Evolutionary conservation across 35 echinoderm and acorn worm species (phyloP), one percentile per base, ranked within the genome.

Genomic region (Amphiura filiformis): DNA sequence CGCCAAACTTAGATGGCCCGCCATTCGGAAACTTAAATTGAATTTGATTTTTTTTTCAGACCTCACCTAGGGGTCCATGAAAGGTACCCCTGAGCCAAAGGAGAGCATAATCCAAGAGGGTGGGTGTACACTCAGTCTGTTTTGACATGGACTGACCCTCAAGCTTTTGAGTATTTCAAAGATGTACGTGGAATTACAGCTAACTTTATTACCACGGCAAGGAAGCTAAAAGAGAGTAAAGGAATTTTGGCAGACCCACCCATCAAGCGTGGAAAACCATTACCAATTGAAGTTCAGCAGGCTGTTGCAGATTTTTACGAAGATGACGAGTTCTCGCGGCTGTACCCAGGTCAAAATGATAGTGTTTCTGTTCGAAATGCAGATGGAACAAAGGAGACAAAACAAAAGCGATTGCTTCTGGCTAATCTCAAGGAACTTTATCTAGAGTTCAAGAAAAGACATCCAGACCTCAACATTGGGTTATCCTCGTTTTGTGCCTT

Each of bases 401-500:
- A 35, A n/a, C 78, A 80, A n/a, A 80, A 80, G 26, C 11, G 78
- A 34, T 5, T 80, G 34, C 14, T 80, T 34, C 38, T 80, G n/a
- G n/a, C 14, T 34, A 36, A 80, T 31, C 17, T 80, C 12, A 80
- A 80, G 18, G 84, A 86, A 39, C 41, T 61, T 18, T 86, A 75
- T 36, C 23, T 15, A n/a, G 84, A 11, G 44, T 86, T 75, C 37
- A 61, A 84, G 35, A 31, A 75, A 26, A 70, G 34, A 36, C 52
- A 86, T 70, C 57, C 65, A 76, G 57, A 76, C 23, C 2, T 75
- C 17, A 86, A 86, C 15, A 65, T 86, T n/a, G 84, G 35, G 5
- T 86, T 86, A 0, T 86, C 84, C 14, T 34, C 28, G 31, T 86
- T 65, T 86, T 23, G 38, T 65, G 52, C 42, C 9, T n/a, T 86